A percentile compares a stretch with the other conserved stretches of the same genome.
These are phyloP conservation scores for Lochmaea capreae DNA, from an alignment of 2,888 invertebrate species.

Conservation along the genomic window DNA sequence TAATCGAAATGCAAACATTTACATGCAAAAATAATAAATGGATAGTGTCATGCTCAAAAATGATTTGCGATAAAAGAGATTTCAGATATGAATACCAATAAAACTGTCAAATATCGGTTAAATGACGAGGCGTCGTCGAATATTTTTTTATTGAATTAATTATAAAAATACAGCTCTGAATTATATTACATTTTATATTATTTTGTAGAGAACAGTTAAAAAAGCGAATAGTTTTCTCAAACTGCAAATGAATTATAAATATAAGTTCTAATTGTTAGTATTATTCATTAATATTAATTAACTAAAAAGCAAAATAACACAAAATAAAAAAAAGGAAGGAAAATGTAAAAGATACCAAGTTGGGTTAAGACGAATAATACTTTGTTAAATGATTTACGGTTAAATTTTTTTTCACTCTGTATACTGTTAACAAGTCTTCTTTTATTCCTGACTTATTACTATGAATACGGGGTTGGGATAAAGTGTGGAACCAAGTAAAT, in stretches of 20 bases:
- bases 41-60: neutral
- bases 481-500: too few relatives aligned
- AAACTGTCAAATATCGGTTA: neutral
- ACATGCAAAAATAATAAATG: slow-evolving; percentile 32
- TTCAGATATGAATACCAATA: neutral
- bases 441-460: too few relatives aligned
- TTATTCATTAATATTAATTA: neutral
- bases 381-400: neutral
- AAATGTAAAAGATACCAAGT: neutral
- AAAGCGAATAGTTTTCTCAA: too few relatives aligned
- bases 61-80: neutral
- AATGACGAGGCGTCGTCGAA: neutral
- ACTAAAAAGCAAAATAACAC: neutral
- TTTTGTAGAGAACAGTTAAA: too few relatives aligned
- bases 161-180: too few relatives aligned
- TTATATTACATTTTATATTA: too few relatives aligned
- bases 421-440: too few relatives aligned
- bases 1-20: slow-evolving; percentile 30
- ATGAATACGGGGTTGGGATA: too few relatives aligned
- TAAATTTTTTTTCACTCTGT: too few relatives aligned
- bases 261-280: too few relatives aligned
- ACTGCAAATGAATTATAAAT: too few relatives aligned
- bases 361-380: neutral
- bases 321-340: neutral
- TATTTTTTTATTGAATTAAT: neutral